Conservation (phyloP, 1,140 invertebrate genomes). For the Lysiphlebus fabarum region DNA sequence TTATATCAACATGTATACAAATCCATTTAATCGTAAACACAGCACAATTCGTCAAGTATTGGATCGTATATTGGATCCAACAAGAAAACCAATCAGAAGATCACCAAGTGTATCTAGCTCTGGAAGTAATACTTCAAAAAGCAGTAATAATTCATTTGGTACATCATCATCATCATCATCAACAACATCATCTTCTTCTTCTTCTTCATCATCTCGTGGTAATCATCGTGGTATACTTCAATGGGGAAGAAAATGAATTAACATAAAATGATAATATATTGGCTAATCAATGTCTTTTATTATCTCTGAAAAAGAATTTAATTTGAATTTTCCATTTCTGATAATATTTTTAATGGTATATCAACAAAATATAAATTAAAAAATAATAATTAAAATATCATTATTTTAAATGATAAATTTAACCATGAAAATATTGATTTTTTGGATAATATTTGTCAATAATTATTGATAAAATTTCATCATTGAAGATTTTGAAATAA, state of each 20-base stretch:
- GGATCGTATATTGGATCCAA: conserved; percentile 59
- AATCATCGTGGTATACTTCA: conserved; percentile 36
- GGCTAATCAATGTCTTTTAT: neutral
- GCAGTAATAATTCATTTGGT: conserved; percentile 37
- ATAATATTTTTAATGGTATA: too few relatives aligned
- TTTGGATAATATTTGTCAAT: too few relatives aligned
- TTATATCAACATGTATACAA: conserved; percentile 63
- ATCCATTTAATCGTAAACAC: conserved; percentile 71
- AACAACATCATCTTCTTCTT: conserved; percentile 2
- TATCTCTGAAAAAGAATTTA: neutral
- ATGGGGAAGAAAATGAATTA: conserved; percentile 43
- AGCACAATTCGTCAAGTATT: conserved; percentile 68
- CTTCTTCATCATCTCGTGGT: conserved; percentile 7
- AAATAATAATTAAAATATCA: too few relatives aligned
- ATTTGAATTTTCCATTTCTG: too few relatives aligned
- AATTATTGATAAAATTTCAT: too few relatives aligned
- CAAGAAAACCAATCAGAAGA: conserved; percentile 40
- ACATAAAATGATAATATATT: neutral
- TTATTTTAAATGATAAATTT: too few relatives aligned
- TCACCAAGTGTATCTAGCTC: conserved; percentile 48
- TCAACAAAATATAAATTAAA: too few relatives aligned
- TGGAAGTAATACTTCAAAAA: conserved; percentile 40
- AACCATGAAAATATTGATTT: too few relatives aligned
- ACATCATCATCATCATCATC: too few relatives aligned
- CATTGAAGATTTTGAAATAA: too few relatives aligned